Percentiles rank a stretch among this genome's conserved stretches.
Evolutionary conservation across 2,113 vertebrate genomes (phyloP).

Genomic region (Tamias sibiricus): DNA sequence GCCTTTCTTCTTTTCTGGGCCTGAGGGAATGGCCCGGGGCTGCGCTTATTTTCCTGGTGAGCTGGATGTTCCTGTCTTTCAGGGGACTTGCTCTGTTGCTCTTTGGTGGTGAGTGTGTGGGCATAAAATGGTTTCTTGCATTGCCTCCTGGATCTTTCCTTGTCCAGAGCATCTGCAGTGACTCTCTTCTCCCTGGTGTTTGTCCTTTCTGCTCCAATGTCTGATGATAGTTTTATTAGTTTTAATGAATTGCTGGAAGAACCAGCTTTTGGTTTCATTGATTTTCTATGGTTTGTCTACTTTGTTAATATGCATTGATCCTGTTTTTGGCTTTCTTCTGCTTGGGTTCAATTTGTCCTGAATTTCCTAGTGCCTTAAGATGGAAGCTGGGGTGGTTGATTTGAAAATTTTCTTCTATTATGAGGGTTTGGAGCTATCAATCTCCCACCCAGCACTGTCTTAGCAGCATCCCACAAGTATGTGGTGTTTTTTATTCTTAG

Average conservation of each 20-base stretch:
- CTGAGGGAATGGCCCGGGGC: too few species aligned
- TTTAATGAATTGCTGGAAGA: neutral
- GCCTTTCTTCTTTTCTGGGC: too few species aligned
- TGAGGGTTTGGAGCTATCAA: too few species aligned
- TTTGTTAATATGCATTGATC: neutral
- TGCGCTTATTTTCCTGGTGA: neutral
- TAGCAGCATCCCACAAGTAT: neutral
- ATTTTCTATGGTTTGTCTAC: neutral
- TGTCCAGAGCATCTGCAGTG: too few species aligned
- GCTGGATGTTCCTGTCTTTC: neutral
- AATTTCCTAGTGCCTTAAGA: neutral
- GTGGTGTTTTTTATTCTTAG: neutral
- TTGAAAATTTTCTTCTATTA: too few species aligned
- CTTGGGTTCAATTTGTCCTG: neutral
- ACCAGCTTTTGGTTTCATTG: neutral
- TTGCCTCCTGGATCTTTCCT: too few species aligned
- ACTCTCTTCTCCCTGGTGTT: neutral
- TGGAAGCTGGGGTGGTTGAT: too few species aligned
- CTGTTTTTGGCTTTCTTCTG: neutral
- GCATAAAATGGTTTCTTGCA: neutral
- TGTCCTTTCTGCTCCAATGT: neutral
- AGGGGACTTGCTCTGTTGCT: neutral
- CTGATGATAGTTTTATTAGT: neutral
- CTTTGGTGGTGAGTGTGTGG: neutral
- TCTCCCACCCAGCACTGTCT: too few species aligned